Evolutionary conservation across 2,888 invertebrate genomes (phyloP).

Genomic region (Agapetus fuscipes): DNA sequence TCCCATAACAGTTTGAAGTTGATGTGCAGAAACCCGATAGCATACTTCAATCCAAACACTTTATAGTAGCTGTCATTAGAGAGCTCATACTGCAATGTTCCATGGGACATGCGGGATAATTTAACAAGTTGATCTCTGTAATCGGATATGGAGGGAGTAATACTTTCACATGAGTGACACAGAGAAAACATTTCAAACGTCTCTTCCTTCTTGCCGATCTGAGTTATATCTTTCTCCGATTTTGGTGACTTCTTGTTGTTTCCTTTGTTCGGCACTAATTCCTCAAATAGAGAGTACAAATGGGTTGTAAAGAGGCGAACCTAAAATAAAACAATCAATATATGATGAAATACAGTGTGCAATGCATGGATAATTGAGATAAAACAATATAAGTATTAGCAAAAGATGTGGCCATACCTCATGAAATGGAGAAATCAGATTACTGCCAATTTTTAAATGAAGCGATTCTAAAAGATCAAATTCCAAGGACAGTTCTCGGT

Average conservation of each 20-base stretch:
- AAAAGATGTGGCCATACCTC: conserved; percentile 39
- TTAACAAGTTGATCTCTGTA: conserved; percentile 69
- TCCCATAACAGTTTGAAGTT: conserved; percentile 90
- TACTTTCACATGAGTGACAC: conserved; percentile 62
- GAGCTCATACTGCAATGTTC: conserved; percentile 48
- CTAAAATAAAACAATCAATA: conserved; percentile 31
- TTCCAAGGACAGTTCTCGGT: conserved; percentile 36
- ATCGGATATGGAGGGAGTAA: conserved; percentile 61
- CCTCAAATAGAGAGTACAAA: conserved; percentile 59
- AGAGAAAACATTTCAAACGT: conserved; percentile 53
- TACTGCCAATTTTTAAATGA: conserved; percentile 45
- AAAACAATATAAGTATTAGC: conserved; percentile 5
- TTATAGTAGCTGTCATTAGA: conserved; percentile 48
- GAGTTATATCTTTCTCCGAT: neutral
- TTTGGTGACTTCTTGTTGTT: conserved; percentile 19
- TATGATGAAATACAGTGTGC: neutral
- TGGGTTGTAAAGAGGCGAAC: conserved; percentile 63
- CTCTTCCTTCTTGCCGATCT: conserved; percentile 27
- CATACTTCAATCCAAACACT: conserved; percentile 61
- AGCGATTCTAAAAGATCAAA: conserved; percentile 37
- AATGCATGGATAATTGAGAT: conserved; percentile 3
- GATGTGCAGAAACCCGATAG: conserved; percentile 72
- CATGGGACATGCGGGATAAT: conserved; percentile 62
- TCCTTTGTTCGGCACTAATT: conserved; percentile 31
- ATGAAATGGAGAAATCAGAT: conserved; percentile 60